Conservation (phyloP, 1,140 invertebrate species). For the Psilanteris sp. region DNA sequence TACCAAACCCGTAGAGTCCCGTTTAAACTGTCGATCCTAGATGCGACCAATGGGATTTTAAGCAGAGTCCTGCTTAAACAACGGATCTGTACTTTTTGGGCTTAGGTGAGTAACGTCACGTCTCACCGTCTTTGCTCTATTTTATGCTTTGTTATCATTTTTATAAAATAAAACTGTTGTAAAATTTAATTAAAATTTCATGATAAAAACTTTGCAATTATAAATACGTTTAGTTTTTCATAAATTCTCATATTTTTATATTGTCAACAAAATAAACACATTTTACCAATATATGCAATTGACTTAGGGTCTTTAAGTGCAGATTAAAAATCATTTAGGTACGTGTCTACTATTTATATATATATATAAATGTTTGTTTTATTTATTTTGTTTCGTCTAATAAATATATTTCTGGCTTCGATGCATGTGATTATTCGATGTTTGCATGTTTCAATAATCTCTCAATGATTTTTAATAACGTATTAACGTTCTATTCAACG, state of each 20-base stretch:
- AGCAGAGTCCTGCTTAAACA: conserved; percentile 74
- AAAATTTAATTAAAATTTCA: no score
- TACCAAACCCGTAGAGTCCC: conserved; percentile 75
- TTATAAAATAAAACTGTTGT: not conserved
- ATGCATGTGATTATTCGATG: conserved; percentile 45
- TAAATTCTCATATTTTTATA: no score
- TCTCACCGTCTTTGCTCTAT: conserved; percentile 65
- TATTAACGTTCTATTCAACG: no score
- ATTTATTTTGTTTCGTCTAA: conserved; percentile 29
- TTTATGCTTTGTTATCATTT: conserved; percentile 11
- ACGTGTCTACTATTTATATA: conserved; percentile 15
- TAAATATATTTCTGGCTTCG: conserved; percentile 40
- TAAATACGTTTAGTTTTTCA: no score
- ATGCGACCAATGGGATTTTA: conserved; percentile 76
- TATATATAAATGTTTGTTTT: conserved; percentile 11
- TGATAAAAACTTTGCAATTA: no score
- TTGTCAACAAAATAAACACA: no score
- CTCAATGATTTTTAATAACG: conserved; percentile 21
- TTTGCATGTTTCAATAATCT: conserved; percentile 41
- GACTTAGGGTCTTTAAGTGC: conserved; percentile 21
- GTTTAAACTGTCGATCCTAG: conserved; percentile 76
- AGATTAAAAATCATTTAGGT: conserved; percentile 24
- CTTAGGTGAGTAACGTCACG: conserved; percentile 78
- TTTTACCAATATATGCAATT: conserved; percentile 1
- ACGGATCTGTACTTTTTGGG: conserved; percentile 74